phyloP scores from a whole-genome alignment of 2,888 invertebrate genomes.

The Creontiades dilutus region DNA sequence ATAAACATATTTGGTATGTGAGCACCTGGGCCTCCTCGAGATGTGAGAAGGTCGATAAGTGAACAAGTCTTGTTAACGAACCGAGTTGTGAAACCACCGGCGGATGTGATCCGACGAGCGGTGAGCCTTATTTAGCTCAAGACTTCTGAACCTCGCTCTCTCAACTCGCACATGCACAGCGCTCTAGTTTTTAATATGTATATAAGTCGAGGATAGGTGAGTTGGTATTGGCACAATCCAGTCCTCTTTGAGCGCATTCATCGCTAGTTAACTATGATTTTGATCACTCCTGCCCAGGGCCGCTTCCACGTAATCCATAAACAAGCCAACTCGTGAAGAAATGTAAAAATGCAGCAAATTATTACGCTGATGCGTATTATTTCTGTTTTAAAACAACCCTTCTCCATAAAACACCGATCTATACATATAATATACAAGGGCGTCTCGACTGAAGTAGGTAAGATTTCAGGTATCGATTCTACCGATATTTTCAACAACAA shows the following conservation, averaged over 20 bases:
- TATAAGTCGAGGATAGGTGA: slow-evolving; percentile 38
- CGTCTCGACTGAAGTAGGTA: too few species aligned
- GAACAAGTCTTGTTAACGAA: slow-evolving; percentile 15
- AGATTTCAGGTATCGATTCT: too few species aligned
- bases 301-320: too few species aligned
- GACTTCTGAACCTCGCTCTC: slow-evolving; percentile 29
- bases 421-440: too few species aligned
- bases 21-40: not conserved
- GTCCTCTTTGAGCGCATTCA: not conserved
- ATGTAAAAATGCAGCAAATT: too few species aligned
- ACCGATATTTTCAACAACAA: too few species aligned
- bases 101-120: not conserved
- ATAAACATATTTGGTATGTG: not conserved
- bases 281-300: too few species aligned
- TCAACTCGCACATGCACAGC: not conserved
- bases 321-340: too few species aligned
- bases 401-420: too few species aligned
- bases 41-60: slow-evolving; percentile 6
- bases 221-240: not conserved
- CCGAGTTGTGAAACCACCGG: slow-evolving; percentile 1
- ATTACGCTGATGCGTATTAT: too few species aligned
- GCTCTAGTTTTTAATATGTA: slow-evolving; percentile 42
- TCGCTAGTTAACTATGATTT: too few species aligned
- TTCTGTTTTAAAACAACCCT: too few species aligned
- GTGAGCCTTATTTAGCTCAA: slow-evolving; percentile 21